These are phyloP conservation scores for Sinonovacula constricta DNA, from an alignment of 1,140 invertebrate genomes.

Conservation along the genomic window DNA sequence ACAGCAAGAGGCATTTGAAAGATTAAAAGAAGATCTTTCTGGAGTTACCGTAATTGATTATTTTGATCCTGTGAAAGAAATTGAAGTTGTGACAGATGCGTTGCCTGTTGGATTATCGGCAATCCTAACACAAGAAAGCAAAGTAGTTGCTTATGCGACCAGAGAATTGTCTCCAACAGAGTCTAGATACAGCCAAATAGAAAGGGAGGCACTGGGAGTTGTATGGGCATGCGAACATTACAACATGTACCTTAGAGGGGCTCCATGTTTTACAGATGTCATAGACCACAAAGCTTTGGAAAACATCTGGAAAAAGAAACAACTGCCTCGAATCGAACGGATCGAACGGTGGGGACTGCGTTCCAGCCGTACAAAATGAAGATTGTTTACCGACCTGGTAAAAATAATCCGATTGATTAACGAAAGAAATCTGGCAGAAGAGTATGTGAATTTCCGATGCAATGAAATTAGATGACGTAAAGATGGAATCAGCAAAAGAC, in stretches of 20 bases:
- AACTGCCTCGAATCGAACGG: conserved; percentile 26
- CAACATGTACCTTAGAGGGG: conserved; percentile 19
- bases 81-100: conserved; percentile 41
- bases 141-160: conserved; percentile 28
- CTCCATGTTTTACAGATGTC: conserved; percentile 32
- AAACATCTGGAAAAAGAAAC: conserved; percentile 36
- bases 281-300: too few relatives aligned
- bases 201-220: conserved; percentile 36
- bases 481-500: too few relatives aligned
- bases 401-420: too few relatives aligned
- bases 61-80: conserved; percentile 23
- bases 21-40: conserved; percentile 31
- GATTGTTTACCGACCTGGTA: too few relatives aligned
- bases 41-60: conserved; percentile 50
- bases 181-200: conserved; percentile 51
- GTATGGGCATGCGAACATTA: conserved; percentile 34
- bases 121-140: conserved; percentile 41
- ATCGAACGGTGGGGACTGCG: conserved; percentile 37
- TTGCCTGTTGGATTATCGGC: conserved; percentile 28
- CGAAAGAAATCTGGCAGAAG: conserved; percentile 19
- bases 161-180: conserved; percentile 20
- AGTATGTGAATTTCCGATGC: conserved; percentile 41
- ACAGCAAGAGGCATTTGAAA: conserved; percentile 25
- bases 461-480: too few relatives aligned
- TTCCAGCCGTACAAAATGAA: neutral